Conservation (phyloP, 2,888 invertebrate genomes). For the Ariolimax columbianus region DNA sequence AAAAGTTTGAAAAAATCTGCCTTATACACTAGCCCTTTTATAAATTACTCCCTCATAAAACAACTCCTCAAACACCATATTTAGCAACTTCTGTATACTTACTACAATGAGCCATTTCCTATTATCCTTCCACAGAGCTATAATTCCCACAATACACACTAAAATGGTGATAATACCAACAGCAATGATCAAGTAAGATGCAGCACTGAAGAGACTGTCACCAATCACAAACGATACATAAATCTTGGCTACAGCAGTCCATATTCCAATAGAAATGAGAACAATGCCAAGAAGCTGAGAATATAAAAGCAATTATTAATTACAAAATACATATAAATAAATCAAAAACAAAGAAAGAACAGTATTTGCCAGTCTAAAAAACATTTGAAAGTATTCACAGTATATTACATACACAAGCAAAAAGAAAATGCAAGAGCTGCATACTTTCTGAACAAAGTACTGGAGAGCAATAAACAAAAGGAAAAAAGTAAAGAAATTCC, state of each 20-base stretch:
- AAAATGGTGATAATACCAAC: constrained; percentile 87
- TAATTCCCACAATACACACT: constrained; percentile 87
- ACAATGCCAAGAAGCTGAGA: constrained; percentile 87
- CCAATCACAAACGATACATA: constrained; percentile 87
- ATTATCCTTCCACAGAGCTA: constrained; percentile 36
- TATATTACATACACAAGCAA: too few species aligned
- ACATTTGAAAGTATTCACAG: too few species aligned
- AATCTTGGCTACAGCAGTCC: constrained; percentile 88
- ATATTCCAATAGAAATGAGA: constrained; percentile 87
- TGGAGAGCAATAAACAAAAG: too few species aligned
- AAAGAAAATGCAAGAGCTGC: too few species aligned
- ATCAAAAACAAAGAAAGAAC: neutral
- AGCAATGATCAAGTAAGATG: constrained; percentile 87
- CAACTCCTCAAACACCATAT: too few species aligned
- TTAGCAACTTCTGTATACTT: constrained; percentile 16
- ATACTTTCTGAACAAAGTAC: too few species aligned
- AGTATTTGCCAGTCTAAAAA: too few species aligned
- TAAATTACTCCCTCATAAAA: too few species aligned
- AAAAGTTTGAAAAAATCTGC: too few species aligned
- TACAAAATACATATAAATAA: neutral
- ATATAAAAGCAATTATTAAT: neutral
- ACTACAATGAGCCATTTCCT: constrained; percentile 41
- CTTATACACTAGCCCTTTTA: too few species aligned
- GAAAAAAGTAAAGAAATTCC: too few species aligned
- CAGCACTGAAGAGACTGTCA: constrained; percentile 87